Evolutionary conservation across 2,797 vertebrate species (phyloP).

Genomic region (Takifugu ocellatus): DNA sequence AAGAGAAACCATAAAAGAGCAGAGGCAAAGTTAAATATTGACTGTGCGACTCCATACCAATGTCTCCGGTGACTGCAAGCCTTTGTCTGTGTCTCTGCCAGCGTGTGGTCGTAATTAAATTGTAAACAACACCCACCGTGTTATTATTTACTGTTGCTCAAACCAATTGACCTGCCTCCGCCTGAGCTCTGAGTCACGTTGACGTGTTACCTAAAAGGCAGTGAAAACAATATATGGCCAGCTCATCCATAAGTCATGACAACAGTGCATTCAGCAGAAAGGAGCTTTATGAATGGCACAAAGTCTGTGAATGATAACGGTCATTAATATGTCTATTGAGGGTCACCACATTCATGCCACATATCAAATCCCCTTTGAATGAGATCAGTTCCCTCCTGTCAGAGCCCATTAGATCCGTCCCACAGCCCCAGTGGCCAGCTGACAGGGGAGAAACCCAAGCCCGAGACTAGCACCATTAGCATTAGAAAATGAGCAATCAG

Average conservation of each 20-base stretch:
- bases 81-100: slow-evolving; percentile 54
- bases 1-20: slow-evolving; percentile 41
- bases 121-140: slow-evolving; percentile 69
- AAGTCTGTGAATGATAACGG: slow-evolving; percentile 91
- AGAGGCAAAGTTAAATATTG: slow-evolving; percentile 56
- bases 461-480: slow-evolving; percentile 88
- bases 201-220: slow-evolving; percentile 85
- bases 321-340: slow-evolving; percentile 94
- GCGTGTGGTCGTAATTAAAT: slow-evolving; percentile 65
- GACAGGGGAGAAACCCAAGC: slow-evolving; percentile 90
- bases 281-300: slow-evolving; percentile 81
- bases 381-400: slow-evolving; percentile 99
- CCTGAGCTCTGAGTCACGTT: slow-evolving; percentile 74
- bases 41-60: slow-evolving; percentile 48
- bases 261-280: slow-evolving; percentile 63
- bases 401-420: slow-evolving; percentile 97
- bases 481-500: slow-evolving; percentile 99
- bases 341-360: slow-evolving; percentile 91
- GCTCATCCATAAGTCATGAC: slow-evolving; percentile 95
- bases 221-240: slow-evolving; percentile 80
- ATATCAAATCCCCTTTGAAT: slow-evolving; percentile 98
- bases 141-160: slow-evolving; percentile 77
- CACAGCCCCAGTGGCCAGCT: slow-evolving; percentile 92
- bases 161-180: slow-evolving; percentile 38
- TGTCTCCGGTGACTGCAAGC: slow-evolving; percentile 51